A percentile compares a stretch with the other conserved stretches of the same genome.
Conservation (phyloP, 2,113 vertebrate species). For the Apaloderma vittatum region DNA sequence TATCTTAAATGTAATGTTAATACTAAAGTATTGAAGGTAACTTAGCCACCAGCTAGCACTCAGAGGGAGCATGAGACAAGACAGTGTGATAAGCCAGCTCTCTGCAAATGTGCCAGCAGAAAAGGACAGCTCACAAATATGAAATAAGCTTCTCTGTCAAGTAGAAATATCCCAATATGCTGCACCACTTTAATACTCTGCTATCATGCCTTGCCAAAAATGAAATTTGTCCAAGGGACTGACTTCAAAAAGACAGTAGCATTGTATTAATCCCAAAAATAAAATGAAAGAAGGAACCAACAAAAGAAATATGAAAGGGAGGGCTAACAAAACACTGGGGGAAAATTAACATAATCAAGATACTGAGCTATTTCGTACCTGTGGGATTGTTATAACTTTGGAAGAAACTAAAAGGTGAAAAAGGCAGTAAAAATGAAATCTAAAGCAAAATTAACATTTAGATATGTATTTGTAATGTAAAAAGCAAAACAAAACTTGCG, state of each 20-base stretch:
- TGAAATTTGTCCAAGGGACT: neutral
- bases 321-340: neutral
- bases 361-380: neutral
- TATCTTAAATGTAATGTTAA: neutral
- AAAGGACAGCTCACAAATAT: neutral
- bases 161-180: neutral
- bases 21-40: neutral
- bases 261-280: neutral
- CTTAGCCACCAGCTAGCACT: neutral
- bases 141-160: neutral
- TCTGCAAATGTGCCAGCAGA: neutral
- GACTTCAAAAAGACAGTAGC: neutral
- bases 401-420: neutral
- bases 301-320: neutral
- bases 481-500: neutral
- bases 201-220: neutral
- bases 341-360: neutral
- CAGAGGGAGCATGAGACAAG: neutral
- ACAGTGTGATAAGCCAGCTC: neutral
- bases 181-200: neutral
- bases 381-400: neutral
- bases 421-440: neutral
- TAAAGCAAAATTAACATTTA: neutral
- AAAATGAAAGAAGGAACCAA: neutral
- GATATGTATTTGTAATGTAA: neutral